phyloP scores from a whole-genome alignment of 1,140 invertebrate genomes.

The Diploscapter pachys region DNA sequence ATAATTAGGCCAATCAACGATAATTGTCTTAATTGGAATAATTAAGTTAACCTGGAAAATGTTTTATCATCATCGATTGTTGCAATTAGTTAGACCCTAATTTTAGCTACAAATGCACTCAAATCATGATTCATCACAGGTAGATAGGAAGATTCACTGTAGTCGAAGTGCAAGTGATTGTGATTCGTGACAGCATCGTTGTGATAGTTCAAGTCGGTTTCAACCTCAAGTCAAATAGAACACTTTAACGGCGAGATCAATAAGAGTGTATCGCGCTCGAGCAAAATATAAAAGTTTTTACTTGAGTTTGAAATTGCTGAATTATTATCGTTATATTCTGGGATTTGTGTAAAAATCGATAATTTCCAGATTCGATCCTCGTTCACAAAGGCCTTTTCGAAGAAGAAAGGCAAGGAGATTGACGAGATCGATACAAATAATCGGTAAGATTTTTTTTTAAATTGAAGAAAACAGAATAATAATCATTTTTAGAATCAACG shows the following conservation, averaged over 20 bases:
- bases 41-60: neutral
- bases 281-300: neutral
- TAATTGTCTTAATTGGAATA: neutral
- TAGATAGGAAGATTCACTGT: no score
- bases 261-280: neutral
- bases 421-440: constrained; percentile 64
- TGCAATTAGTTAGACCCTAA: neutral
- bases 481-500: constrained; percentile 25
- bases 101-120: no score
- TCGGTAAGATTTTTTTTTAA: constrained; percentile 17
- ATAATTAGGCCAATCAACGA: neutral
- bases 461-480: constrained; percentile 7
- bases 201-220: neutral
- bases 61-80: constrained; percentile 4
- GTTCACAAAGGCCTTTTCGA: constrained; percentile 91
- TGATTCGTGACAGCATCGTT: constrained; percentile 16
- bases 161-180: constrained; percentile 10
- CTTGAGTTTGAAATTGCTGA: constrained; percentile 15
- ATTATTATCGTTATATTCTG: constrained; percentile 18
- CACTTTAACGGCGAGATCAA: neutral
- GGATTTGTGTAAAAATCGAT: constrained; percentile 33
- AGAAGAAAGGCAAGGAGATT: constrained; percentile 68
- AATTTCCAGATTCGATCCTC: constrained; percentile 78
- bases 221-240: constrained; percentile 1
- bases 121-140: no score